phyloP scores from a whole-genome alignment of 2,113 vertebrate genomes.

The Spea bombifrons region DNA sequence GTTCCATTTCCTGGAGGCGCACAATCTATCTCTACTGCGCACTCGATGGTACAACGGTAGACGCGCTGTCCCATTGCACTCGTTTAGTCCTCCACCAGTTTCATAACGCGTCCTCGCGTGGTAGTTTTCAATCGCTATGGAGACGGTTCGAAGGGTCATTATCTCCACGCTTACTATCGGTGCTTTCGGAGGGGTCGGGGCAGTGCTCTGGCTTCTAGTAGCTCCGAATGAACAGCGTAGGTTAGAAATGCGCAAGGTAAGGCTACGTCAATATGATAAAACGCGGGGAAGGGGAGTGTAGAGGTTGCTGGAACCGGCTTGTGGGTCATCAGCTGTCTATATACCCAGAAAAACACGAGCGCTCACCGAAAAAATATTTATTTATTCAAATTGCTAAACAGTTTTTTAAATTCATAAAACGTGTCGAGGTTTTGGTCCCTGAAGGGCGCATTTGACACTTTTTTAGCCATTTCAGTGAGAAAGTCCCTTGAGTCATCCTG shows the following conservation, averaged over 20 bases:
- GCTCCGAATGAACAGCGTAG: conserved; percentile 6
- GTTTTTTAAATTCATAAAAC: too few species aligned
- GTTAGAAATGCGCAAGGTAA: conserved; percentile 27
- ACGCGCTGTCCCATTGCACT: not conserved
- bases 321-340: too few species aligned
- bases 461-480: too few species aligned
- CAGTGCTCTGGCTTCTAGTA: conserved; percentile 5
- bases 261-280: not conserved
- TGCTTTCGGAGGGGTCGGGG: conserved; percentile 19
- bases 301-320: not conserved
- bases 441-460: too few species aligned
- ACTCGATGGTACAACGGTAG: not conserved
- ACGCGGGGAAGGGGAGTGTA: not conserved
- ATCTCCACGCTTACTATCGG: not conserved
- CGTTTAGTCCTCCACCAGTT: too few species aligned
- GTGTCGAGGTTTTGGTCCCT: too few species aligned
- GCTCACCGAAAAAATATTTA: too few species aligned
- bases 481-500: too few species aligned
- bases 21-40: not conserved
- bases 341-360: too few species aligned
- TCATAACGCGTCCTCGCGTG: not conserved
- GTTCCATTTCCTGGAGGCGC: not conserved
- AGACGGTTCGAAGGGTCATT: not conserved
- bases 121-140: not conserved
- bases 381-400: too few species aligned